Evolutionary conservation across 2,888 invertebrate genomes (phyloP), one percentile per base, ranked within the genome.

Genomic region (Cheilosia variabilis): DNA sequence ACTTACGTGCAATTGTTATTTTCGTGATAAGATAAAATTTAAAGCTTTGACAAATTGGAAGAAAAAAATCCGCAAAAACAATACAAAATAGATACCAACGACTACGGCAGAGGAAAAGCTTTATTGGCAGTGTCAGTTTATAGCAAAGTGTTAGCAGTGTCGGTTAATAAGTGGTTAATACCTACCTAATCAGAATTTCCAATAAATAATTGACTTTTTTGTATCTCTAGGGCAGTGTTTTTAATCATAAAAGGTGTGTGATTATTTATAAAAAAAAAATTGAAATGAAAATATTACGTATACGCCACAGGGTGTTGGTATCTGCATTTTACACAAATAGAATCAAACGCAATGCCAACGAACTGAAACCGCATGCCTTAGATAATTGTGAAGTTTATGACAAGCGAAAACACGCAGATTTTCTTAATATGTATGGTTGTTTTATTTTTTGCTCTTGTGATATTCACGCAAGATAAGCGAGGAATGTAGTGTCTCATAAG

Each of bases 1-100:
- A 31, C 57, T 4, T 47, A 34, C 41, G 15, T 10, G 34, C 50
- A 41, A 47, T 68, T 69, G 69, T 27, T 63, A 62, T 55, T 78
- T 53, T 62, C 37, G 60, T 69, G 78, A 78, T 78, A 78, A 78
- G 78, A 78, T 78, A 78, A 78, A 50, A 71, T 47, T 34, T 50
- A 71, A 78, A 71, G 78, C 78, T 78, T 50, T 63, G 78, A 47
- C 78, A 78, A 69, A 69, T 78, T 78, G 55, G 41, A 63, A 60
- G 45, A 66, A 55, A 77, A 77, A 24, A 41, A 45, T 55, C 50
- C 55, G 62, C 34, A 31, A 69, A 69, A 50, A 45, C 5, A 15
- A 34, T 47, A 19, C 3, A 22, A 19, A 50, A 52, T 47, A 34
- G 10, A 45, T 37, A 34, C 50, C 65, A 65, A 57, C 50, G 57